Percentiles rank a stretch among this genome's conserved stretches.
Conservation (phyloP, 2,888 invertebrate species). For the Philopedon plagiatum region DNA sequence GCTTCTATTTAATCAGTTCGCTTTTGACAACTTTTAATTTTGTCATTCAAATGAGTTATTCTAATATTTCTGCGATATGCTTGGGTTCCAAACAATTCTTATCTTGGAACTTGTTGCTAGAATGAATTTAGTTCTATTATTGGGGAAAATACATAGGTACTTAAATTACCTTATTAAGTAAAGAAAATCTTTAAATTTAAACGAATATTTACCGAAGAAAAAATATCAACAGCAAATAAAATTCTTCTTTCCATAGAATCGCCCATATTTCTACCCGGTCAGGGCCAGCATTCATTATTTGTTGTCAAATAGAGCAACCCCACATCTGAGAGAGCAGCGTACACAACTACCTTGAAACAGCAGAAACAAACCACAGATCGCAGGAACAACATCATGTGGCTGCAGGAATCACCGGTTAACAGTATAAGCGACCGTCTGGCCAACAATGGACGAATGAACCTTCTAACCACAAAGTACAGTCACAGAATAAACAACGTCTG, state of each 20-base stretch:
- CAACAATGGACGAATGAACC: background rate
- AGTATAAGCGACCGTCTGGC: background rate
- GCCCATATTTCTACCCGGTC: constrained; percentile 54
- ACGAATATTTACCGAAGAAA: too few species aligned
- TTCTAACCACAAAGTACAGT: background rate
- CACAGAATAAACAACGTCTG: constrained; percentile 10
- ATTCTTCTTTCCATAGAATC: constrained; percentile 16
- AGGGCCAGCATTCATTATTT: constrained; percentile 62
- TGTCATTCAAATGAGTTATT: too few species aligned
- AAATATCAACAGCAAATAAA: too few species aligned
- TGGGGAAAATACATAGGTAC: too few species aligned
- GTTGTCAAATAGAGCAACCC: constrained; percentile 50
- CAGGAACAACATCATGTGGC: constrained; percentile 24
- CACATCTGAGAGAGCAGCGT: constrained; percentile 24
- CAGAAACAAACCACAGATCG: constrained; percentile 32
- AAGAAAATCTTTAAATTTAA: too few species aligned
- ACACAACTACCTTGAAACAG: constrained; percentile 38
- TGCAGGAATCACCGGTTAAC: constrained; percentile 18
- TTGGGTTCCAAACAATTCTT: too few species aligned
- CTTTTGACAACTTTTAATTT: too few species aligned
- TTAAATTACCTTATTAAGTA: too few species aligned
- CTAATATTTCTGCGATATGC: too few species aligned
- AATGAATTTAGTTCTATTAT: too few species aligned
- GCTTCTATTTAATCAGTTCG: too few species aligned
- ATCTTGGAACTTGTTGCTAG: too few species aligned